These are phyloP conservation scores for Nannoperca australis DNA, from an alignment of 2,797 vertebrate genomes.

Conservation along the genomic window DNA sequence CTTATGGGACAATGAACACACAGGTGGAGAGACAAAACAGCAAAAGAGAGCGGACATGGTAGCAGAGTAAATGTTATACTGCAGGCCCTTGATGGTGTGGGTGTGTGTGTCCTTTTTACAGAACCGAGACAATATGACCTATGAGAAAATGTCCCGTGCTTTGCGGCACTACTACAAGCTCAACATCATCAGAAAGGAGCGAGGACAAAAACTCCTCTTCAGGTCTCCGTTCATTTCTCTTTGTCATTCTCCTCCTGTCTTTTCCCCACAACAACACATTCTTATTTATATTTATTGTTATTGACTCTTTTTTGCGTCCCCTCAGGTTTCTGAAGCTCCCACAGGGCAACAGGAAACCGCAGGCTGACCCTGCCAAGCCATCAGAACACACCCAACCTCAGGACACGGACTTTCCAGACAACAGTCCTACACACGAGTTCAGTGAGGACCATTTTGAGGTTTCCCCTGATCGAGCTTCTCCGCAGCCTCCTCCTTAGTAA, in stretches of 20 bases:
- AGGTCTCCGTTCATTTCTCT: conserved; percentile 79
- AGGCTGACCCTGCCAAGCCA: conserved; percentile 75
- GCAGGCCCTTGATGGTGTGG: neutral
- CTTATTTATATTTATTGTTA: neutral
- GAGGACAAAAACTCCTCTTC: conserved; percentile 92
- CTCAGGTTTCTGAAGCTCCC: conserved; percentile 92
- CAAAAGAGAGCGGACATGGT: neutral
- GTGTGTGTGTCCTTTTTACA: conserved; percentile 60
- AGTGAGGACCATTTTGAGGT: conserved; percentile 82
- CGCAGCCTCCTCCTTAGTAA: conserved; percentile 56
- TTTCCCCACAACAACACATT: neutral
- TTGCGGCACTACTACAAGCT: conserved; percentile 96
- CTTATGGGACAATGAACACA: conserved; percentile 46
- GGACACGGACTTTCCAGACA: conserved; percentile 50
- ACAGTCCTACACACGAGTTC: conserved; percentile 70
- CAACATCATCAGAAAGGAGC: conserved; percentile 95
- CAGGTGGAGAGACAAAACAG: neutral
- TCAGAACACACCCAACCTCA: conserved; percentile 71
- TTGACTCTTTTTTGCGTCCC: neutral
- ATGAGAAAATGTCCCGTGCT: conserved; percentile 96
- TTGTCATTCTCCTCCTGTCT: neutral
- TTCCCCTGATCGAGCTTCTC: conserved; percentile 77
- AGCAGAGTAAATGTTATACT: neutral
- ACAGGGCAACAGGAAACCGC: conserved; percentile 79
- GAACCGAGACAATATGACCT: conserved; percentile 95